phyloP scores from a whole-genome alignment of 1,140 invertebrate genomes.

The Drosophila jambulina region DNA sequence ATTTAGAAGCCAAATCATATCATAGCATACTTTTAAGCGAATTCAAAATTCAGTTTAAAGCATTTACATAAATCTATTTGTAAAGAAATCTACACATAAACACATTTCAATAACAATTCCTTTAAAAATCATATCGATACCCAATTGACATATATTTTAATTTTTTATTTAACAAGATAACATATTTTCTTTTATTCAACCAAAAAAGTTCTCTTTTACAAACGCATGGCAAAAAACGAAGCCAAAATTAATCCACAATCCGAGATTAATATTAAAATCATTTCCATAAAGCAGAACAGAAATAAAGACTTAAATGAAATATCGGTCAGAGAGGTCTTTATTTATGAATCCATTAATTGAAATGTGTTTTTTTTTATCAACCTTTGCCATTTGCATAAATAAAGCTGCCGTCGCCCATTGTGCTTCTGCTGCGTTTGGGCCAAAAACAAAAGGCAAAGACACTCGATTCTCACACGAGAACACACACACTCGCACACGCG shows the following conservation, averaged over 20 bases:
- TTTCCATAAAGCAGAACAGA: constrained; percentile 1
- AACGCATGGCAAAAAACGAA: not conserved
- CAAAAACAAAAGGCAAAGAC: constrained; percentile 49
- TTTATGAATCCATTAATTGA: constrained; percentile 45
- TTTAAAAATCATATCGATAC: not conserved
- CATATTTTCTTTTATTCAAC: not conserved
- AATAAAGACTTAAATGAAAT: constrained; percentile 19
- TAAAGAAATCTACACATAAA: not conserved
- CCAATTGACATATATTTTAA: not conserved
- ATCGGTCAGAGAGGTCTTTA: constrained; percentile 35
- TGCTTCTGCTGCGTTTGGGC: constrained; percentile 27
- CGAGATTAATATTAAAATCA: constrained; percentile 8
- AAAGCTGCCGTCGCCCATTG: constrained; percentile 28
- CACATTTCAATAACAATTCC: not conserved
- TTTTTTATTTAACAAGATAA: not conserved
- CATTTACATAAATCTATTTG: not conserved
- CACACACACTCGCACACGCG: constrained; percentile 7
- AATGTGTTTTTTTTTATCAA: constrained; percentile 17
- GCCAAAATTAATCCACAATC: not conserved
- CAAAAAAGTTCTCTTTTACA: not conserved
- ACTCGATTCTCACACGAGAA: constrained; percentile 38
- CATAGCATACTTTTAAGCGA: not conserved
- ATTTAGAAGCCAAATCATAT: not conserved
- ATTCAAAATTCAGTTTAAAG: not conserved
- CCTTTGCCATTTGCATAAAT: constrained; percentile 24